These are phyloP conservation scores for Aptenodytes patagonicus DNA, from an alignment of 2,113 vertebrate species.

Conservation along the genomic window DNA sequence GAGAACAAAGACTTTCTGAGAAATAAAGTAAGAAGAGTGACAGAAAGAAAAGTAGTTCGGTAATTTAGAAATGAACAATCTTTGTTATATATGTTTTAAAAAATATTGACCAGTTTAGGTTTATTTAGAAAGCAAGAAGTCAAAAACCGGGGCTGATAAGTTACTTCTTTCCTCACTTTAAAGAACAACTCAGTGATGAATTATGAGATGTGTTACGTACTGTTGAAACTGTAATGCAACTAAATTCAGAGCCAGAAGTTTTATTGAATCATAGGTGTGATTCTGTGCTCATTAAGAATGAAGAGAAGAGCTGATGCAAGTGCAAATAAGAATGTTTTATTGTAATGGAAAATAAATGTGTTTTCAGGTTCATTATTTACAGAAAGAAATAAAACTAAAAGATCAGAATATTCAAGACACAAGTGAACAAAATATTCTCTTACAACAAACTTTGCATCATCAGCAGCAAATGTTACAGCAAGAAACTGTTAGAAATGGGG, in stretches of 20 bases:
- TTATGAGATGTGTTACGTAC: neutral
- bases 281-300: neutral
- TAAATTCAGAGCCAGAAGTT: neutral
- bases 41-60: neutral
- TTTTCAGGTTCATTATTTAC: slow-evolving; percentile 81
- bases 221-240: neutral
- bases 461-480: slow-evolving; percentile 92
- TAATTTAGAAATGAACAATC: neutral
- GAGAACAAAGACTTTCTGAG: neutral
- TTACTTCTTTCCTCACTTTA: neutral
- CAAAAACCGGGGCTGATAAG: neutral
- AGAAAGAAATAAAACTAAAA: slow-evolving; percentile 83
- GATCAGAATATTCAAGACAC: slow-evolving; percentile 76
- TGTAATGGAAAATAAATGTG: slow-evolving; percentile 40
- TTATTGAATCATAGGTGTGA: neutral
- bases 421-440: slow-evolving; percentile 81
- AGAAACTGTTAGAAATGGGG: slow-evolving; percentile 81
- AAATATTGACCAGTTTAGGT: neutral
- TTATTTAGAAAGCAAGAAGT: neutral
- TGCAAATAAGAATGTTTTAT: neutral
- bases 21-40: neutral
- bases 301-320: neutral
- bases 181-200: neutral
- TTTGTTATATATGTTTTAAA: neutral
- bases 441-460: slow-evolving; percentile 86